A percentile compares a stretch with the other conserved stretches of the same genome.
Evolutionary conservation across 2,797 vertebrate genomes (phyloP).

Genomic region (Falco novaeseelandiae): DNA sequence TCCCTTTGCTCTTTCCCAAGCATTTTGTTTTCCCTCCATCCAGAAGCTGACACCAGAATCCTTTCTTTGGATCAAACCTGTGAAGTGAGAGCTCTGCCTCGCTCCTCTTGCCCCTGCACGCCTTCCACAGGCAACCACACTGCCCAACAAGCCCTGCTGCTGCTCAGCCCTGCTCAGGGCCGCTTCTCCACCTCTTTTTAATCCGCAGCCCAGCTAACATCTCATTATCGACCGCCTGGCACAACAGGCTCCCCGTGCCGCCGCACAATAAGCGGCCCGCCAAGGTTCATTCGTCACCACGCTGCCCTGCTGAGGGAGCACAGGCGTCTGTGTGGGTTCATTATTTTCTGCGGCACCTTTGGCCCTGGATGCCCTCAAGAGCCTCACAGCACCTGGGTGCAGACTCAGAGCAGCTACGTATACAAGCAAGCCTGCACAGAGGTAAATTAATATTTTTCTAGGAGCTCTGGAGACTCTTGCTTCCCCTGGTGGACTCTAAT

Average conservation of each 20-base stretch:
- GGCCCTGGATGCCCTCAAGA: neutral
- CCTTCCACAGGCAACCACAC: neutral
- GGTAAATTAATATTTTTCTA: neutral
- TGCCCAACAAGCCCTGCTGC: neutral
- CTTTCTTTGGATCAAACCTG: constrained; percentile 98
- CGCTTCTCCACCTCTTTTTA: neutral
- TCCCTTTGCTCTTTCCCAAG: constrained; percentile 97
- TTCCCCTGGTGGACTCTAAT: neutral
- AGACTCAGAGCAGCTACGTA: neutral
- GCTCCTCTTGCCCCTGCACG: neutral
- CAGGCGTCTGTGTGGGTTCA: neutral
- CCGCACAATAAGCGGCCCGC: neutral
- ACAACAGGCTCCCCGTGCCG: neutral
- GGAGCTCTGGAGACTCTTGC: neutral
- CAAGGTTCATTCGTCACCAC: neutral
- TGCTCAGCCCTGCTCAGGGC: neutral
- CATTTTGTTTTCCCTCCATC: constrained; percentile 98
- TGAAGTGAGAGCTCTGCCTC: neutral
- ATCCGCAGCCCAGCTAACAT: neutral
- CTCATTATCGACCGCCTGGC: neutral
- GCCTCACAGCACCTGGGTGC: neutral
- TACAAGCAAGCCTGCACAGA: neutral
- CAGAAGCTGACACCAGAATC: constrained; percentile 98
- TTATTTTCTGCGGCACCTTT: neutral
- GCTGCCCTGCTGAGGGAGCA: neutral